Base-by-base conservation (phyloP, 2,113 vertebrate species). In the Eurystomus gularis region DNA sequence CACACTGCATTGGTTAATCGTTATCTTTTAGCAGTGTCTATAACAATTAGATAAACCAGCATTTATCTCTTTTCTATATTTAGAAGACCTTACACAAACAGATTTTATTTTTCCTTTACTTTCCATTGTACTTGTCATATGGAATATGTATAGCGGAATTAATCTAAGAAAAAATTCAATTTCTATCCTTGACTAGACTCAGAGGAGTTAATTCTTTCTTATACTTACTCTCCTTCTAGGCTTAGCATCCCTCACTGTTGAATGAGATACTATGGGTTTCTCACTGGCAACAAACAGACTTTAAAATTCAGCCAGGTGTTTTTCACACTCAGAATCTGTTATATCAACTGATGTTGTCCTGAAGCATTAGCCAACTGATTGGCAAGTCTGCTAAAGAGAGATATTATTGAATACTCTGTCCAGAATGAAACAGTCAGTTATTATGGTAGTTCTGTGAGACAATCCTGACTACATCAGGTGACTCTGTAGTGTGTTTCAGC, bases 21-120 rank as follows among this genome's bases (percentile, higher is more conserved):
- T 68, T 90, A 94, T 79, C 88, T 95, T 97, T 96, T 86, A 88
- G 69, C 12, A 48, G 29, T 91, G 69, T 78, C 86, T 97, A 96
- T 77, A 94, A 95, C 66, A 96, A 94, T 96, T 96, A 95, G 85
- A 58, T 76, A 96, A 90, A 94, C 51, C 19, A 86, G 17, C 23
- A 88, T 86, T 95, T 91, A 70, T 83, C 33, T 95, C 29, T 61
- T 64, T 78, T 76, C 69, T 86, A 65, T 86, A 92, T 96, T 94
- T 96, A 94, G 68, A 77, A 55, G 70, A 91, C n/a, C 33, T 83
- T 78, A 86, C 49, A 83, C 31, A 79, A 94, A 89, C 18, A 64
- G 93, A 84, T 54, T 46, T 82, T 80, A 86, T 88, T 82, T 93
- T 94, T 93, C 46, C 70, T 82, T 92, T 82, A 33, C 86, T 96